Evolutionary conservation across 2,888 invertebrate species (phyloP), one percentile per base, ranked within the genome.

Genomic region (Caenorhabditis doughertyi): DNA sequence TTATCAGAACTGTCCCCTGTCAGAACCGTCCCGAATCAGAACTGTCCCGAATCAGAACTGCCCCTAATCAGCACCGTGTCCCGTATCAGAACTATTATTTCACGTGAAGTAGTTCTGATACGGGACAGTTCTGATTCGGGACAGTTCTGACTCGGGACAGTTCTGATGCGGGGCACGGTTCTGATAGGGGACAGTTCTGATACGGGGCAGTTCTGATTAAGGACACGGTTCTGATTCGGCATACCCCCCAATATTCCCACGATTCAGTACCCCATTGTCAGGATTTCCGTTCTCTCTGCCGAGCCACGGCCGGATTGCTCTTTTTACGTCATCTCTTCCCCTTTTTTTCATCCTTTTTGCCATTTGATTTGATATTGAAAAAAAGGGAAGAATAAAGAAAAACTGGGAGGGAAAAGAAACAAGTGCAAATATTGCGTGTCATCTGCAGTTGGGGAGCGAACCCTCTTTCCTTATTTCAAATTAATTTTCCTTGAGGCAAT

Each of bases 401-500:
- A 32, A 25, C 9, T 4, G n/a, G 18, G 5, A 39, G 16, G 29
- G 23, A 42, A 39, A 58, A 58, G 9, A 25, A 39, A 58, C 29
- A 39, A 58, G 21, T 62, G 64, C 62, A 73, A 73, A 73, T 73
- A 73, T 73, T 64, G 73, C 72, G 72, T 73, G 73, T 47, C 72
- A 71, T 71, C 68, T 56, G 68, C 53, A 67, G 25, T 11, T 4
- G 39, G 13, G 13, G 39, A 39, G 16, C 9, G 39, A 39, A 39
- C 60, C 39, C 44, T 39, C 11, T 23, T 21, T 32, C 11, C 53
- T 27, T 56, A 18, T 16, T 56, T 56, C 60, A 42, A 60, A 60
- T 60, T 60, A 60, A 60, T 60, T 60, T 60, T 44, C 60, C 60
- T 60, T 42, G 18, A 47, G 62, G 62, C 62, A 25, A 64, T 64